Percentiles rank a stretch among this genome's conserved stretches.
Evolutionary conservation across 2,888 invertebrate species (phyloP).

Genomic region (Ariolimax columbianus): DNA sequence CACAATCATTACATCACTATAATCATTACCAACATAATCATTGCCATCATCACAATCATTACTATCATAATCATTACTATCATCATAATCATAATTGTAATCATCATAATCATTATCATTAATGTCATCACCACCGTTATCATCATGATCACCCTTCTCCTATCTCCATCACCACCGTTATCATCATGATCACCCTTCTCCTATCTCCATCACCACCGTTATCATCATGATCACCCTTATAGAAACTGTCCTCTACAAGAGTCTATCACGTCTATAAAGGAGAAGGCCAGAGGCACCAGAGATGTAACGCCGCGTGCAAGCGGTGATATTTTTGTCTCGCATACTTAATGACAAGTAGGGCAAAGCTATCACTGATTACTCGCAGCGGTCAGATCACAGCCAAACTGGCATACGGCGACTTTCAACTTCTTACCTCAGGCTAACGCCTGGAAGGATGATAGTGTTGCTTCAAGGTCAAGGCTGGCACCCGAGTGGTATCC

Average conservation of each 20-base stretch:
- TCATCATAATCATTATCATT: too few species aligned
- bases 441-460: too few species aligned
- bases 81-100: too few species aligned
- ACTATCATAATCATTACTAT: too few species aligned
- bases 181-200: neutral
- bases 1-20: too few species aligned
- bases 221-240: neutral
- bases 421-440: neutral
- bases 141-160: neutral
- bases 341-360: slow-evolving; percentile 57
- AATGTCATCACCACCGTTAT: too few species aligned
- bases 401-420: neutral
- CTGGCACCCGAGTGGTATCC: too few species aligned
- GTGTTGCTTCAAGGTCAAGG: too few species aligned
- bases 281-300: neutral
- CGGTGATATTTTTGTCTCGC: slow-evolving; percentile 63
- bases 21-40: too few species aligned
- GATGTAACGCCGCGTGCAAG: slow-evolving; percentile 54
- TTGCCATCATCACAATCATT: too few species aligned
- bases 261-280: neutral
- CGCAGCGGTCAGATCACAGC: slow-evolving; percentile 48
- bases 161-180: neutral
- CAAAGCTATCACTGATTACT: slow-evolving; percentile 61
- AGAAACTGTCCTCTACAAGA: too few species aligned
- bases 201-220: neutral